Evolutionary conservation across 1,140 invertebrate species (phyloP), one percentile per base, ranked within the genome.

Genomic region (Heliothis subflexa): DNA sequence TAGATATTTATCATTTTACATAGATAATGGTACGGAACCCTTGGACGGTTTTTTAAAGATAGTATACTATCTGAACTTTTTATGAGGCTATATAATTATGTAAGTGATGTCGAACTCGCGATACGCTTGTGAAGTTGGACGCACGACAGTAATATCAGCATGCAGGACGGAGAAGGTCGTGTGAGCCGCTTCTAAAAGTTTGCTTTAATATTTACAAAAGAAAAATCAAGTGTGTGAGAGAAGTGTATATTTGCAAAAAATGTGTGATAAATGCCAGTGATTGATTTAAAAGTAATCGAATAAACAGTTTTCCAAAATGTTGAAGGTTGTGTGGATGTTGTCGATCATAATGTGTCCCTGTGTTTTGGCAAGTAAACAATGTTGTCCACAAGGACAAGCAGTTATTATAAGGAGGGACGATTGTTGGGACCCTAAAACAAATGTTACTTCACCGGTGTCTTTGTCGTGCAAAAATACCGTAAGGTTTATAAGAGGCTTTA

Each of bases 351-450:
- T 25, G 1, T 16, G 47, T 2, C 16, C 5, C 2, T 52, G 47
- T 49, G 54, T 73, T 11, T 21, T 13, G 2, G 55, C 54, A 13
- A 21, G 33, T 12, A n/a, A 18, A 13, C n/a, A 25, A 3, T 75
- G 73, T 18, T 75, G 73, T 33, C 73, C 73, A 9, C 13, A 12
- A 4, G 73, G 73, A 47, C 57, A 75, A 50, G 73, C 28, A 18
- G 12, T 75, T 25, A 12, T 64, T 1, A 28, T 33, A 5, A 75
- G 14, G 52, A 75, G 25, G 13, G 59, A 75, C 33, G 59, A 50
- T 10, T 75, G 73, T 64, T 75, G 73, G 73, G 47, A 75, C 12
- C 73, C 73, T 18, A 75, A 33, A 14, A 7, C 73, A 3, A 75
- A 75, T 50, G 59, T 50, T 2, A 75, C 73, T 5, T 10, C 1